These are phyloP conservation scores for Chaetorhynchus papuensis DNA, from an alignment of 2,113 vertebrate genomes.

Conservation along the genomic window DNA sequence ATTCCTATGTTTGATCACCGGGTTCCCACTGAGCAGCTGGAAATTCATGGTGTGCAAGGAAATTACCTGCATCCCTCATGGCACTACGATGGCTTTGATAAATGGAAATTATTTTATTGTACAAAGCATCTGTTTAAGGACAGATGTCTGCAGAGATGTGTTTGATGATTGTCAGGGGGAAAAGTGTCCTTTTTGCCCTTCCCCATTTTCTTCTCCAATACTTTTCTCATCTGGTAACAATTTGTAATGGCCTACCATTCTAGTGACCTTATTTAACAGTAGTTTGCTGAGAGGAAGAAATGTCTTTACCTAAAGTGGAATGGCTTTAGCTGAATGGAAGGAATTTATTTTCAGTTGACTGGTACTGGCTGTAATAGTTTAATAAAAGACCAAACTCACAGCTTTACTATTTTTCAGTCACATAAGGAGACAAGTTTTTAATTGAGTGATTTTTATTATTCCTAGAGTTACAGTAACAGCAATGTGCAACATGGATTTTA, in stretches of 20 bases:
- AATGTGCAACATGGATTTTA: constrained; percentile 99
- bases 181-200: neutral
- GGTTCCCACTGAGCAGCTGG: neutral
- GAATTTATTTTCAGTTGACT: neutral
- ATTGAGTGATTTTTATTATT: neutral
- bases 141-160: neutral
- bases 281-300: neutral
- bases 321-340: neutral
- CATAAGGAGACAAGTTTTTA: neutral
- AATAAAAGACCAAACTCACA: neutral
- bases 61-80: neutral
- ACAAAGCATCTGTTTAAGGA: neutral
- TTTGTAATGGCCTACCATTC: neutral
- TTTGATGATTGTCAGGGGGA: neutral
- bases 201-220: neutral
- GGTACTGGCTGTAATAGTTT: neutral
- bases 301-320: neutral
- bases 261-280: neutral
- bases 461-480: constrained; percentile 93
- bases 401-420: neutral
- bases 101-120: neutral
- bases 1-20: neutral
- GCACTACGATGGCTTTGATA: neutral
- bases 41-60: rapidly evolving
- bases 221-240: neutral